phyloP scores from a whole-genome alignment of 2,797 vertebrate genomes.

The Schizothorax lantsangensis region DNA sequence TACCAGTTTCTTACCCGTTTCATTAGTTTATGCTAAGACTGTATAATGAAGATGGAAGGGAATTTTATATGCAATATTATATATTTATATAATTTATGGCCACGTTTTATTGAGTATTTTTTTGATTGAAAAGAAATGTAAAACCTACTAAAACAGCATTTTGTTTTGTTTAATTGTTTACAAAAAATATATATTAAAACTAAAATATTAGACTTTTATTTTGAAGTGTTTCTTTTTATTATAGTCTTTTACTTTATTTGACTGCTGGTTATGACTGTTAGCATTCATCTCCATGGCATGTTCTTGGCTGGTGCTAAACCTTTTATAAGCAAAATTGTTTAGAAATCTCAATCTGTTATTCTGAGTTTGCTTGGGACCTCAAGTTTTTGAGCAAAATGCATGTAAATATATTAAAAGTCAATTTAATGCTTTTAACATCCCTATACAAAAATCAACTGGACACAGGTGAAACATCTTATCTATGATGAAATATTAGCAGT shows the following conservation, averaged over 20 bases:
- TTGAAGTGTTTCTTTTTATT: neutral
- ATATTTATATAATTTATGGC: too few species aligned
- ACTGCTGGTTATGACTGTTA: neutral
- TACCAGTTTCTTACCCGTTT: neutral
- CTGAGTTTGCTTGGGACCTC: neutral
- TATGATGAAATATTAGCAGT: slow-evolving; percentile 1
- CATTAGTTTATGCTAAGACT: neutral
- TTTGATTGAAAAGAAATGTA: neutral
- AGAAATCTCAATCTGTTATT: neutral
- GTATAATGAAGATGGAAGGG: neutral
- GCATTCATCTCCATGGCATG: neutral
- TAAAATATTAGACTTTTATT: neutral
- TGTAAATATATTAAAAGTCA: too few species aligned
- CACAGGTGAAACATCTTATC: neutral
- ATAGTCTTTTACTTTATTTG: neutral
- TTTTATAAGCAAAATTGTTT: too few species aligned
- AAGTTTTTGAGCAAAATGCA: too few species aligned
- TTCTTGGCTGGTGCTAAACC: too few species aligned
- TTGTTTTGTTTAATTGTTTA: neutral
- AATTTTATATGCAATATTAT: neutral
- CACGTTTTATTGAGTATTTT: neutral
- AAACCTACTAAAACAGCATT: too few species aligned
- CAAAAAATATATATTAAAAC: neutral
- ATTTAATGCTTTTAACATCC: neutral
- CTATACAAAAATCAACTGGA: too few species aligned